These are phyloP conservation scores for Hirtodrosophila cameraria DNA, from an alignment of 2,888 invertebrate genomes.

Conservation along the genomic window DNA sequence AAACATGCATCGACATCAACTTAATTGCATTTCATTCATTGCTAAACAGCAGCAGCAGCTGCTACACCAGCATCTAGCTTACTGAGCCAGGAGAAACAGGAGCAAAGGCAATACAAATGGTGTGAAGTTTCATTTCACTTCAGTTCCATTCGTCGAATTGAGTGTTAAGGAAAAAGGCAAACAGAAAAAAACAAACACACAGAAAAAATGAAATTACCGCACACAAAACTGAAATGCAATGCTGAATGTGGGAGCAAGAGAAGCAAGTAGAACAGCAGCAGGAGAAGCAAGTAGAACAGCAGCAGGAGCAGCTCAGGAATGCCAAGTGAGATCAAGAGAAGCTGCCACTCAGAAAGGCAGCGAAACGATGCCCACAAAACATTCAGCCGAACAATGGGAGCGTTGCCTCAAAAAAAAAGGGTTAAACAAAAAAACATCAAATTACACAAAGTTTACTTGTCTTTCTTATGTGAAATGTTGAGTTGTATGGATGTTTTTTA, in stretches of 20 bases:
- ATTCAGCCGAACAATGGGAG: conserved; percentile 63
- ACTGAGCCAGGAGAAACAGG: not conserved
- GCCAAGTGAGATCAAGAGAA: conserved; percentile 4
- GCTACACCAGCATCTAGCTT: conserved; percentile 13
- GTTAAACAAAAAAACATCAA: conserved; percentile 57
- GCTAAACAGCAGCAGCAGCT: conserved; percentile 60
- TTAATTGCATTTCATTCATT: conserved; percentile 79
- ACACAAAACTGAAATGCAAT: conserved; percentile 54
- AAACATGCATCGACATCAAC: conserved; percentile 72
- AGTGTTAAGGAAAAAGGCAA: conserved; percentile 35
- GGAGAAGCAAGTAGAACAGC: not conserved
- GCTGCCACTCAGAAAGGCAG: conserved; percentile 38
- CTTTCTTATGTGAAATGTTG: conserved; percentile 10
- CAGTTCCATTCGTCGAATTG: conserved; percentile 51
- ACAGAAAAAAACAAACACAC: conserved; percentile 19
- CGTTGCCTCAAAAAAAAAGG: conserved; percentile 55
- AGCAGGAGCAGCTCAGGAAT: conserved; percentile 11
- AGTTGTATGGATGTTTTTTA: conserved; percentile 15
- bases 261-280: no score
- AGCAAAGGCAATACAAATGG: conserved; percentile 49
- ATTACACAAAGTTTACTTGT: conserved; percentile 38
- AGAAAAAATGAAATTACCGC: conserved; percentile 17
- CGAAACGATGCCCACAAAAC: conserved; percentile 32
- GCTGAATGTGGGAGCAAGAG: conserved; percentile 21
- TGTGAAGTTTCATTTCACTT: conserved; percentile 78